Evolutionary conservation across 2,113 vertebrate species (phyloP).

Genomic region (Buteo buteo): DNA sequence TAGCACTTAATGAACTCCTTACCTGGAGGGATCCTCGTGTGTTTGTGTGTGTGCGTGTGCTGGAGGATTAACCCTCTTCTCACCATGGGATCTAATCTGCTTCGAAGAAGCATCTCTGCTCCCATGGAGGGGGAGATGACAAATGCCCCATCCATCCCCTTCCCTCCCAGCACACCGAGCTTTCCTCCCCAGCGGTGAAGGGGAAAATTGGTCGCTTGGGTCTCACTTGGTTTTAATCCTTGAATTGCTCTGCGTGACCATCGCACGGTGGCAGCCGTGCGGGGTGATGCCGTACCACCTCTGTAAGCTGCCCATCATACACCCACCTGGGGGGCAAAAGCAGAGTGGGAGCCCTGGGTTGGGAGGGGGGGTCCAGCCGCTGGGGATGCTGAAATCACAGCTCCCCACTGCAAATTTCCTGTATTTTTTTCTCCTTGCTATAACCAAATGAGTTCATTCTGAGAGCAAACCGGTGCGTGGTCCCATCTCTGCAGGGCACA

Average conservation of each 20-base stretch:
- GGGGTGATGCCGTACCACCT: not conserved
- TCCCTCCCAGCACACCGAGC: rapidly evolving
- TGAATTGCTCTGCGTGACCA: rapidly evolving
- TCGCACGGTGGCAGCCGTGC: rapidly evolving
- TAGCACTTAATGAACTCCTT: not conserved
- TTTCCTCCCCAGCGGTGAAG: rapidly evolving
- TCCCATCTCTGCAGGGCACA: conserved; percentile 74
- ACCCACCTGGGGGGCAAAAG: not conserved
- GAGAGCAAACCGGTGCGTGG: rapidly evolving
- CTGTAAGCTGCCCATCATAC: not conserved
- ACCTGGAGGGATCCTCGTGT: not conserved
- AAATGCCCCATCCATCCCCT: not conserved
- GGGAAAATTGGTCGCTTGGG: rapidly evolving
- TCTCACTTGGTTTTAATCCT: not conserved
- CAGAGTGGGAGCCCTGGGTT: too few species aligned
- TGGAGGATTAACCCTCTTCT: not conserved
- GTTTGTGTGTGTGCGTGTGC: too few species aligned
- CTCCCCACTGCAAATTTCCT: rapidly evolving
- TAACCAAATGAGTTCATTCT: rapidly evolving
- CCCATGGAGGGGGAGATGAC: rapidly evolving
- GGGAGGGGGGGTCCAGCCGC: too few species aligned
- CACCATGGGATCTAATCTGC: not conserved
- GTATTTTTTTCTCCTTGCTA: rapidly evolving
- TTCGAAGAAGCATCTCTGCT: not conserved
- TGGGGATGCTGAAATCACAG: rapidly evolving